These are phyloP conservation scores for Chelon labrosus DNA, from an alignment of 2,797 vertebrate species.

Conservation along the genomic window DNA sequence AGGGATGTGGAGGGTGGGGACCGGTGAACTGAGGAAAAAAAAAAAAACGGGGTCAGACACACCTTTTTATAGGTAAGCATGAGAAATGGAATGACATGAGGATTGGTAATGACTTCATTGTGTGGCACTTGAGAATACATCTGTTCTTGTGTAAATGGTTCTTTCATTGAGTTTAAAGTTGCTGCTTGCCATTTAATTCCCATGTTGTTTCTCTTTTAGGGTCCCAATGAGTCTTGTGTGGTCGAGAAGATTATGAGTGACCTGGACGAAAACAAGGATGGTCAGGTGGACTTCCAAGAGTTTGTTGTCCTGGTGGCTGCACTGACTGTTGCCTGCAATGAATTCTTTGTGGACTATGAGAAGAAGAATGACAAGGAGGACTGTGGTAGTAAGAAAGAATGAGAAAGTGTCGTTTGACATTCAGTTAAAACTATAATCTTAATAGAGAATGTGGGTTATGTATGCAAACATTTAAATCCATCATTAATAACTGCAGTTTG, in stretches of 20 bases:
- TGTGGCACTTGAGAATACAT: no score
- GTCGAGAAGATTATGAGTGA: conserved; percentile 93
- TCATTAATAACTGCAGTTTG: neutral
- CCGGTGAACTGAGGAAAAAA: no score
- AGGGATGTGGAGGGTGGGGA: no score
- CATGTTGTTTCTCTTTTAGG: conserved; percentile 62
- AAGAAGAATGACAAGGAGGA: neutral
- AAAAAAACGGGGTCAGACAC: no score
- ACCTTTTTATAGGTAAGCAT: no score
- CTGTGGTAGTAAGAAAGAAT: neutral
- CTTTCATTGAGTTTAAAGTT: neutral
- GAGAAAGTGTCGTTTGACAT: neutral
- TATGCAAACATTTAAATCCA: neutral
- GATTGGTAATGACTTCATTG: no score
- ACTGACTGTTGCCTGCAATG: conserved; percentile 92
- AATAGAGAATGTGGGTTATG: no score
- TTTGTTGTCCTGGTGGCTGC: conserved; percentile 91
- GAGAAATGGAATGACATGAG: no score
- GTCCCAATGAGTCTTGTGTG: conserved; percentile 82
- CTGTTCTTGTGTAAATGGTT: no score
- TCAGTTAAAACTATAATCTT: neutral
- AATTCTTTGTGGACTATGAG: conserved; percentile 86
- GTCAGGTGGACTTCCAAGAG: conserved; percentile 95
- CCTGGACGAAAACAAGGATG: conserved; percentile 91
- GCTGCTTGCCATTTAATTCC: neutral